Conservation (phyloP, 2,888 invertebrate species). For the Leptogaster cylindrica region DNA sequence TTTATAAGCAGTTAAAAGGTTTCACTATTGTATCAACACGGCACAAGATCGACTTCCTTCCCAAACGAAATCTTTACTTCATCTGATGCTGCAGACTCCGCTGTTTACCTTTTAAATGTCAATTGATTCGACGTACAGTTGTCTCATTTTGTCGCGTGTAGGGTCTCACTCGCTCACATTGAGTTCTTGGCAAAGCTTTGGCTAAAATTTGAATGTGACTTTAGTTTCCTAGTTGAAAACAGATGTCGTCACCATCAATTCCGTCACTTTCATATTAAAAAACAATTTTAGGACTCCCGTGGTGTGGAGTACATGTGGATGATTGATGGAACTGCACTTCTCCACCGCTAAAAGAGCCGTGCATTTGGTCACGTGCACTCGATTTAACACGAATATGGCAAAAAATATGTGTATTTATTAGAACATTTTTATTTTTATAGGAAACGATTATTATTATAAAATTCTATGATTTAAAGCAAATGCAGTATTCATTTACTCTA, state of each 20-base stretch:
- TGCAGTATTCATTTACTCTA: no score
- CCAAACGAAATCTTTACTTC: neutral
- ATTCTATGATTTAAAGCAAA: no score
- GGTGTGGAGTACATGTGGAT: no score
- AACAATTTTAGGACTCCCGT: neutral
- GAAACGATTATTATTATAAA: no score
- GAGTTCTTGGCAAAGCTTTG: neutral
- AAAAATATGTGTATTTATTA: no score
- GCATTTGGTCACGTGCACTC: conserved; percentile 1
- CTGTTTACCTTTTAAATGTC: conserved; percentile 38
- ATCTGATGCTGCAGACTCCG: neutral
- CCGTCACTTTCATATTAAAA: neutral
- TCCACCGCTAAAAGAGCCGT: neutral
- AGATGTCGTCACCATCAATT: conserved; percentile 7
- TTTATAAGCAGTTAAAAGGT: neutral
- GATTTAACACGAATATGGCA: no score
- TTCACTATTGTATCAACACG: neutral
- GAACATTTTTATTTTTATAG: no score
- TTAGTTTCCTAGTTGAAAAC: neutral
- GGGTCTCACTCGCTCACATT: conserved; percentile 1
- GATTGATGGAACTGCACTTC: neutral
- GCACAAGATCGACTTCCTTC: neutral
- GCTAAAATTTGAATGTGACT: neutral
- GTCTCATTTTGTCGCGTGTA: no score
- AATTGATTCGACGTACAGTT: neutral